phyloP scores from a whole-genome alignment of 2,888 invertebrate species.

The Scaptomyza cyrtandrae region DNA sequence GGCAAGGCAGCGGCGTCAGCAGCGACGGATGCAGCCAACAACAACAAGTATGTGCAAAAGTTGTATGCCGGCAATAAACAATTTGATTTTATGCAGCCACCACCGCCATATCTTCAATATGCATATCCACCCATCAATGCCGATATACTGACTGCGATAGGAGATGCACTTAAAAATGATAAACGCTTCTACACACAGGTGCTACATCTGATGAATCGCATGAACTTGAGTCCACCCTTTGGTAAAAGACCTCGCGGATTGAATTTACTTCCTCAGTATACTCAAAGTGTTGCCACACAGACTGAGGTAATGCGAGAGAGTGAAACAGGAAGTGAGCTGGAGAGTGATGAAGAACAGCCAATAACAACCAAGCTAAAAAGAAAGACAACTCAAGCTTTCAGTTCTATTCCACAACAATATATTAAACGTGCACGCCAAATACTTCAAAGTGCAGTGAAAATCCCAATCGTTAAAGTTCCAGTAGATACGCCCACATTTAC shows the following conservation, averaged over 20 bases:
- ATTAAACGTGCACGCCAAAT: slow-evolving; percentile 75
- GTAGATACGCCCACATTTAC: slow-evolving; percentile 8
- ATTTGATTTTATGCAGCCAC: slow-evolving; percentile 90
- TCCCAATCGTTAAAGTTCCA: not conserved
- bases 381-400: slow-evolving; percentile 20
- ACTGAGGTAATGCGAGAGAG: slow-evolving; percentile 61
- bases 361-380: not conserved
- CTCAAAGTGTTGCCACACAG: slow-evolving; percentile 68
- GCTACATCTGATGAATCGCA: slow-evolving; percentile 97
- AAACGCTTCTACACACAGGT: slow-evolving; percentile 94
- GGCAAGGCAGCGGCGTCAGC: not conserved
- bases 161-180: slow-evolving; percentile 89
- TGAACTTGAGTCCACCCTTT: slow-evolving; percentile 95
- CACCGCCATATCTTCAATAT: slow-evolving; percentile 91
- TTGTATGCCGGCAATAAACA: slow-evolving; percentile 87
- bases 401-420: slow-evolving; percentile 54
- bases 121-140: slow-evolving; percentile 91
- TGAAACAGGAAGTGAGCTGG: slow-evolving; percentile 80
- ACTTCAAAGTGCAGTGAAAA: slow-evolving; percentile 46
- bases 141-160: slow-evolving; percentile 91
- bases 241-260: slow-evolving; percentile 77
- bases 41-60: slow-evolving; percentile 86
- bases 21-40: slow-evolving; percentile 77
- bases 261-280: not conserved
- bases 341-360: slow-evolving; percentile 77